These are phyloP conservation scores for Amphiprion percula DNA, from an alignment of 2,113 vertebrate genomes.

Conservation along the genomic window DNA sequence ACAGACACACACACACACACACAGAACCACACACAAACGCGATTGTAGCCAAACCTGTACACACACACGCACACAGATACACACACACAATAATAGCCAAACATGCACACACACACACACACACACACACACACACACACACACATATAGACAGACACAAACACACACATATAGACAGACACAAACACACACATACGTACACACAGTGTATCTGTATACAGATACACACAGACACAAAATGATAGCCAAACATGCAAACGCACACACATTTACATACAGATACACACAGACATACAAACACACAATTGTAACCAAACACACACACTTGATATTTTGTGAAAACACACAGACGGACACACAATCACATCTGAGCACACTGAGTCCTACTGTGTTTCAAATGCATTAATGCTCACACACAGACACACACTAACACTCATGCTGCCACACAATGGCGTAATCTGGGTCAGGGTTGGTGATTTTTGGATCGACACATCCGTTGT, in stretches of 20 bases:
- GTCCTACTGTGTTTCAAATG: conserved; percentile 34
- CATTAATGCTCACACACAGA: conserved; percentile 25
- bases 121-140: too few species aligned
- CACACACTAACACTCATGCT: not conserved
- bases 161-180: too few species aligned
- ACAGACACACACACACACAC: too few species aligned
- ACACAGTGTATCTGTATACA: too few species aligned
- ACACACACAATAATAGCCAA: too few species aligned
- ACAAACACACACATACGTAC: too few species aligned
- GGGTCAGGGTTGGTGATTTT: conserved; percentile 64
- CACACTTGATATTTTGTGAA: conserved; percentile 28
- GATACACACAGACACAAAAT: too few species aligned
- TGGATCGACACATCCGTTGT: conserved; percentile 49
- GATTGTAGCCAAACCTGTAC: too few species aligned
- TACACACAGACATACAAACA: not conserved
- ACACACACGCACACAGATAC: too few species aligned
- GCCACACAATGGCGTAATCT: conserved; percentile 58
- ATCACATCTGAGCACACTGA: conserved; percentile 46
- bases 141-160: too few species aligned
- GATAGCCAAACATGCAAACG: conserved; percentile 6
- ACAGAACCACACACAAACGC: too few species aligned
- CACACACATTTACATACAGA: not conserved
- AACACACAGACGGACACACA: conserved; percentile 38
- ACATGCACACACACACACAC: too few species aligned
- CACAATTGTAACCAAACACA: not conserved